Percentiles rank a stretch among this genome's conserved stretches.
phyloP scores from a whole-genome alignment of 2,888 invertebrate species.

The Drosophila quinaria region DNA sequence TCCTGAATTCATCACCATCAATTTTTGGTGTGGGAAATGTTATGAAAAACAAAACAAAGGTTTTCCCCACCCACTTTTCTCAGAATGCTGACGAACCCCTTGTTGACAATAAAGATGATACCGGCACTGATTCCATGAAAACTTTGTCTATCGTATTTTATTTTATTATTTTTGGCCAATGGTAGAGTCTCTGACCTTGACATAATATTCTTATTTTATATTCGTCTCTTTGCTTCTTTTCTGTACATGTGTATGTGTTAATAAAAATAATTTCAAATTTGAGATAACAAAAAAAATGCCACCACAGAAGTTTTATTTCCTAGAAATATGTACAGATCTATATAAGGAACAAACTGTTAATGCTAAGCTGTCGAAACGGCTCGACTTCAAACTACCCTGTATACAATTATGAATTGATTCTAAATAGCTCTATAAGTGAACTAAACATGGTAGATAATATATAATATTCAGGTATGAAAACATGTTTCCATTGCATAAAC shows the following conservation, averaged over 20 bases:
- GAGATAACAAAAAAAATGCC: conserved; percentile 66
- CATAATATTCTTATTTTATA: background rate
- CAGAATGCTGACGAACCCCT: too few relatives aligned
- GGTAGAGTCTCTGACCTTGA: background rate
- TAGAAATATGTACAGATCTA: too few relatives aligned
- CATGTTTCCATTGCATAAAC: background rate
- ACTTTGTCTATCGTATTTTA: too few relatives aligned
- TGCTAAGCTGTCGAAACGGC: background rate
- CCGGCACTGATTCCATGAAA: too few relatives aligned
- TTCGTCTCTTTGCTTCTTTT: background rate
- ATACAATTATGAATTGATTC: background rate
- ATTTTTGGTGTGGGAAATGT: too few relatives aligned
- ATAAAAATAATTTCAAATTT: conserved; percentile 75
- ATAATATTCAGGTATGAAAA: background rate
- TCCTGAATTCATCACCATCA: too few relatives aligned
- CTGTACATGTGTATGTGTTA: conserved; percentile 2
- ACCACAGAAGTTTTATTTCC: conserved; percentile 39
- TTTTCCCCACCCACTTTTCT: too few relatives aligned
- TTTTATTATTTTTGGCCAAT: too few relatives aligned
- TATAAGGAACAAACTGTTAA: conserved; percentile 19
- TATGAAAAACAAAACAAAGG: too few relatives aligned
- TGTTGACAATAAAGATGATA: too few relatives aligned
- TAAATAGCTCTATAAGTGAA: too few relatives aligned
- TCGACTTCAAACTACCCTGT: conserved; percentile 6
- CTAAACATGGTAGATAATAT: conserved; percentile 11